These are phyloP conservation scores for Phyllostomus discolor DNA, from an alignment of 2,113 vertebrate species.

Conservation along the genomic window DNA sequence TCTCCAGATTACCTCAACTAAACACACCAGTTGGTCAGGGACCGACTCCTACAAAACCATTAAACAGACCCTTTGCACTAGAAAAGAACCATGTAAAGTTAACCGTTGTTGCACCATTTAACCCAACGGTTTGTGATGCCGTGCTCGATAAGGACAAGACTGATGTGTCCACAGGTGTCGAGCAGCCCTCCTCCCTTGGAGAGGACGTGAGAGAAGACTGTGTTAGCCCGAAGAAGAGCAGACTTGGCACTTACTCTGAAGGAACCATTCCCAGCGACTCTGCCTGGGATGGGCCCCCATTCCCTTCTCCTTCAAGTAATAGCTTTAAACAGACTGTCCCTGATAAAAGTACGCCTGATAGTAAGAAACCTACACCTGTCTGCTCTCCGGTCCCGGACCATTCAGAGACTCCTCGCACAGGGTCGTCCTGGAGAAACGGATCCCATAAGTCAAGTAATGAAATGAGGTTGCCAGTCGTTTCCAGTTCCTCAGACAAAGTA, in stretches of 20 bases:
- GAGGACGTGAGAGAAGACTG: neutral
- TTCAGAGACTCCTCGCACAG: conserved; percentile 34
- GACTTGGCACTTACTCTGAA: conserved; percentile 18
- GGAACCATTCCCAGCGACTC: neutral
- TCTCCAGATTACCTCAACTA: conserved; percentile 61
- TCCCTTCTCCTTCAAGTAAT: neutral
- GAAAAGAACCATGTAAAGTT: conserved; percentile 71
- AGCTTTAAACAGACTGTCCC: conserved; percentile 32
- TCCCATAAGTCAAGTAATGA: conserved; percentile 54
- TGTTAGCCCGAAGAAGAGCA: neutral
- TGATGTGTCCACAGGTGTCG: conserved; percentile 53
- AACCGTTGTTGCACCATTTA: conserved; percentile 72
- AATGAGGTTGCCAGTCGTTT: conserved; percentile 47
- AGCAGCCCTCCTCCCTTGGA: conserved; percentile 38
- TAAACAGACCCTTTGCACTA: conserved; percentile 57
- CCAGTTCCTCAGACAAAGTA: conserved; percentile 65
- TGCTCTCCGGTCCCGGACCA: conserved; percentile 48
- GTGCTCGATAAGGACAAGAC: conserved; percentile 57
- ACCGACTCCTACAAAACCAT: conserved; percentile 50
- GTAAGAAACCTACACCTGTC: conserved; percentile 36
- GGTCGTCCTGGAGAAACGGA: conserved; percentile 53
- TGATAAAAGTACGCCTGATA: conserved; percentile 29
- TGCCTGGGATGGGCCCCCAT: neutral
- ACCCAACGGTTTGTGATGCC: conserved; percentile 66
- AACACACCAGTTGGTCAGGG: conserved; percentile 47